phyloP scores from a whole-genome alignment of 2,888 invertebrate genomes.

The Patella caerulea region DNA sequence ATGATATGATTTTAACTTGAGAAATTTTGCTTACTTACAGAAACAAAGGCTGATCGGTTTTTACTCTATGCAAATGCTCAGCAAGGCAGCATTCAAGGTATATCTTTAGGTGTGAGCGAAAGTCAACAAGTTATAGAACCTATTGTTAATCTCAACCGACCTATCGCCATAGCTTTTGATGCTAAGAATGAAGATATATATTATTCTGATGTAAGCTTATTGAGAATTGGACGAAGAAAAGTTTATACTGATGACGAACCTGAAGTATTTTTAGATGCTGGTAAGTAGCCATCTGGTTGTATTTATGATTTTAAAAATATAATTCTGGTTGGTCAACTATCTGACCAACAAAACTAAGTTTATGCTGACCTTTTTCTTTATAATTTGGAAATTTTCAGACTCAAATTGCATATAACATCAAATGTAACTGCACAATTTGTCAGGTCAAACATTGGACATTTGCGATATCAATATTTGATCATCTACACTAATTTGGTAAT shows the following conservation, averaged over 20 bases:
- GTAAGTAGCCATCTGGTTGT: not conserved
- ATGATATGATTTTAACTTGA: too few species aligned
- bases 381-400: too few species aligned
- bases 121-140: slow-evolving; percentile 79
- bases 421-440: too few species aligned
- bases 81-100: slow-evolving; percentile 82
- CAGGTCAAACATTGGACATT: too few species aligned
- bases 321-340: too few species aligned
- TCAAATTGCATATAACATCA: too few species aligned
- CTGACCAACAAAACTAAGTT: not conserved
- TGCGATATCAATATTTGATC: too few species aligned
- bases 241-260: slow-evolving; percentile 17
- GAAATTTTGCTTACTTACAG: slow-evolving; percentile 43
- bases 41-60: slow-evolving; percentile 77
- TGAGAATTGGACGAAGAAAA: slow-evolving; percentile 74
- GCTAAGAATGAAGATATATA: slow-evolving; percentile 77
- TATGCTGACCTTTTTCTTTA: not conserved
- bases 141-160: slow-evolving; percentile 79
- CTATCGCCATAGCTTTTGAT: slow-evolving; percentile 81
- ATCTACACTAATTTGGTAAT: too few species aligned
- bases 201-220: slow-evolving; percentile 76
- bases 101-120: slow-evolving; percentile 70
- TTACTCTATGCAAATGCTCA: slow-evolving; percentile 79
- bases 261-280: slow-evolving; percentile 22
- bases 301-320: not conserved